A percentile compares a stretch with the other conserved stretches of the same genome.
phyloP scores from a whole-genome alignment of 1,140 invertebrate genomes.

The Ceratosolen fusciceps region DNA sequence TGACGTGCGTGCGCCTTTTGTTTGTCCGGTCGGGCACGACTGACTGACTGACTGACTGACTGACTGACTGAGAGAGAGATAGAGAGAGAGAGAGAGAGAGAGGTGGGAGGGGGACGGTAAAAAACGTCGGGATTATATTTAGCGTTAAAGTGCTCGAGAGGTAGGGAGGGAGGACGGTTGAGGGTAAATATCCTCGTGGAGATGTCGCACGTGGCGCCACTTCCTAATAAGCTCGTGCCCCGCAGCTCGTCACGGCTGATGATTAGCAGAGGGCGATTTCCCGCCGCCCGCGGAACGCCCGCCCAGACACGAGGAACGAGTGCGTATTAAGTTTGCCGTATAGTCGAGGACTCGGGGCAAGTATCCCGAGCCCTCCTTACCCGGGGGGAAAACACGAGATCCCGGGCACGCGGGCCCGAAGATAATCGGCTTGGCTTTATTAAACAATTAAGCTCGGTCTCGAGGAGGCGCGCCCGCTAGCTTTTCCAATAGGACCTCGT shows the following conservation, averaged over 20 bases:
- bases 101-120: too few relatives aligned
- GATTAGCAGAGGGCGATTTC: neutral
- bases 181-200: neutral
- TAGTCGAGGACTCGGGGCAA: too few relatives aligned
- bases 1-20: neutral
- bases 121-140: neutral
- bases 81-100: too few relatives aligned
- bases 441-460: constrained; percentile 17
- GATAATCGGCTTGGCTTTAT: constrained; percentile 40
- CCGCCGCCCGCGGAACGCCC: neutral
- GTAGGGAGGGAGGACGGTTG: too few relatives aligned
- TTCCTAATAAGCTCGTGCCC: neutral
- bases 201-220: neutral
- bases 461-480: neutral
- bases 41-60: too few relatives aligned
- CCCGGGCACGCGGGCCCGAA: too few relatives aligned
- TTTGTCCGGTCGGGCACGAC: neutral
- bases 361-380: neutral
- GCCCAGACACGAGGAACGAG: too few relatives aligned
- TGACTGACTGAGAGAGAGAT: too few relatives aligned
- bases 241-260: too few relatives aligned
- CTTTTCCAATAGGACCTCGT: neutral
- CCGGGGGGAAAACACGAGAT: too few relatives aligned
- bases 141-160: neutral
- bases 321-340: too few relatives aligned